These are phyloP conservation scores for Sebastes elongatus DNA, from an alignment of 2,797 vertebrate species.

Conservation along the genomic window DNA sequence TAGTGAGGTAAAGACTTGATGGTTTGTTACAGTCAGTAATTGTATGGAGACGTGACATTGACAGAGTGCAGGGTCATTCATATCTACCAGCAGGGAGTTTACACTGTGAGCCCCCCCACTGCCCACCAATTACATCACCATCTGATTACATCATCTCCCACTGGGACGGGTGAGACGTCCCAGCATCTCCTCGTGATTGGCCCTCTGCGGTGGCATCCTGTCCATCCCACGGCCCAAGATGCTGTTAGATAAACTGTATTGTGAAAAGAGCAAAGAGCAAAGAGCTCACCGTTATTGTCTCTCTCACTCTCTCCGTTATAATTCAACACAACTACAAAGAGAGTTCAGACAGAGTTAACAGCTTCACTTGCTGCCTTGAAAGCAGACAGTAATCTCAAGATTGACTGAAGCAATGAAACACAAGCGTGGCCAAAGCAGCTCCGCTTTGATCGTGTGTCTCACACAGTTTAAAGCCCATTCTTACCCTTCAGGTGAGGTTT, in stretches of 20 bases:
- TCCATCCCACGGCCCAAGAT: neutral
- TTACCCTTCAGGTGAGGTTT: conserved; percentile 24
- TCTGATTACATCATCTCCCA: conserved; percentile 62
- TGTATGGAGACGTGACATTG: conserved; percentile 16
- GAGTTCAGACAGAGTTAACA: conserved; percentile 12
- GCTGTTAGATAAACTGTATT: conserved; percentile 35
- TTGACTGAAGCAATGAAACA: conserved; percentile 34
- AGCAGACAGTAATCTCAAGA: conserved; percentile 30
- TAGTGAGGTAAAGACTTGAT: conserved; percentile 15
- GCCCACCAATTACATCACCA: conserved; percentile 56
- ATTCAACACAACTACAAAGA: conserved; percentile 22
- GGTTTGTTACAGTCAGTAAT: conserved; percentile 27
- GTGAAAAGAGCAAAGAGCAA: conserved; percentile 9
- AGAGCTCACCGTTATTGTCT: conserved; percentile 3
- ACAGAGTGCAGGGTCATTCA: conserved; percentile 37
- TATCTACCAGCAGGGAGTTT: conserved; percentile 37
- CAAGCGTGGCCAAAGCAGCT: conserved; percentile 13
- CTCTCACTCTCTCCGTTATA: neutral
- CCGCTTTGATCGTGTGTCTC: conserved; percentile 42
- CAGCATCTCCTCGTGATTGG: conserved; percentile 27
- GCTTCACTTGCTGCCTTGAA: neutral
- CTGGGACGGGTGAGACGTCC: conserved; percentile 27
- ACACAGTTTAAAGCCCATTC: conserved; percentile 11
- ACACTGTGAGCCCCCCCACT: conserved; percentile 5
- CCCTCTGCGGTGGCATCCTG: neutral